Percentiles rank a stretch among this genome's conserved stretches.
These are phyloP conservation scores for Scotopteryx bipunctaria DNA, from an alignment of 2,888 invertebrate genomes.

Conservation along the genomic window DNA sequence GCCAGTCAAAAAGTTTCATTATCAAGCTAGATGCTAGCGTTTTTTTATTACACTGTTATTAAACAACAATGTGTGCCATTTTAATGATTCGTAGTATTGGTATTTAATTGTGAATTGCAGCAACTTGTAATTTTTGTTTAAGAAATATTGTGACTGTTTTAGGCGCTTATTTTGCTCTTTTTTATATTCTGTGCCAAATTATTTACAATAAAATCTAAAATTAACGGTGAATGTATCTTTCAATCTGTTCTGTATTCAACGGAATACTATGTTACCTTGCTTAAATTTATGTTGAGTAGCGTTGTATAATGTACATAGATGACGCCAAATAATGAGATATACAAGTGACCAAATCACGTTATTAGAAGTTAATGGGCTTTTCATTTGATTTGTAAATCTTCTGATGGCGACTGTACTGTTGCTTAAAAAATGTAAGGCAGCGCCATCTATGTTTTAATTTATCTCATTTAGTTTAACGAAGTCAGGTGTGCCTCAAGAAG, in stretches of 20 bases:
- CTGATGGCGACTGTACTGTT: neutral
- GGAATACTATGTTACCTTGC: no score
- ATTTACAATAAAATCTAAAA: conserved; percentile 11
- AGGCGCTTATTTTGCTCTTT: neutral
- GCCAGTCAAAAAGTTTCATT: neutral
- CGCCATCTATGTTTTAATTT: conserved; percentile 17
- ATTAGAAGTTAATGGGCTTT: neutral
- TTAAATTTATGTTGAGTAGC: no score
- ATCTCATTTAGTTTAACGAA: neutral
- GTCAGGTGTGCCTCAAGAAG: neutral
- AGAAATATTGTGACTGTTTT: neutral
- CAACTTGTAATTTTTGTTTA: neutral
- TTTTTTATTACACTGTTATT: neutral
- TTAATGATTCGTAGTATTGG: conserved; percentile 9
- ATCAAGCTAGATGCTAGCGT: neutral
- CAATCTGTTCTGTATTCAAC: neutral
- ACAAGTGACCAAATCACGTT: no score
- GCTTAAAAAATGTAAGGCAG: neutral
- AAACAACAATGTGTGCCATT: conserved; percentile 30
- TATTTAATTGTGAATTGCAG: neutral
- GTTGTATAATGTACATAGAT: no score
- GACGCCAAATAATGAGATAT: no score
- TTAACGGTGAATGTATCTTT: neutral
- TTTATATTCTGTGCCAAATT: conserved; percentile 45
- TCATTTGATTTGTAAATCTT: neutral